These are phyloP conservation scores for Andrena haemorrhoa DNA, from an alignment of 2,888 invertebrate genomes.

Conservation along the genomic window DNA sequence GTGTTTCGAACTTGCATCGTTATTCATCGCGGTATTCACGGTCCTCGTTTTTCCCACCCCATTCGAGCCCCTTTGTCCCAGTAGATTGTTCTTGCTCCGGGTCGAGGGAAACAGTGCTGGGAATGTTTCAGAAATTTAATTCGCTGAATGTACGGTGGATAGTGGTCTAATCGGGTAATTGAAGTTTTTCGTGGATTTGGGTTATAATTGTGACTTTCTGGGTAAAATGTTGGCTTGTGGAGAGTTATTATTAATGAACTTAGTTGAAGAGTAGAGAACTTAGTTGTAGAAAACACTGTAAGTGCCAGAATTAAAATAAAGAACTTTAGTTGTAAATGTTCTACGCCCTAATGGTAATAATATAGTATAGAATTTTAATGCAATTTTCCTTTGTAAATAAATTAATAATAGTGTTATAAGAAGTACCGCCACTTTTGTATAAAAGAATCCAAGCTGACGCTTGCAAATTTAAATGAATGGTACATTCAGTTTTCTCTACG, in stretches of 20 bases:
- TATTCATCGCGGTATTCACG: conserved; percentile 32
- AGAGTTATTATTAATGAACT: background rate
- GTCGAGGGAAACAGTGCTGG: background rate
- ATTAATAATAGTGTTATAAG: no score
- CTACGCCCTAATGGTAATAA: no score
- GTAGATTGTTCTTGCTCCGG: conserved; percentile 6
- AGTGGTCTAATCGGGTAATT: background rate
- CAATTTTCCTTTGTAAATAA: no score
- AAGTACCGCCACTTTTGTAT: no score
- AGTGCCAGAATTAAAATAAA: no score
- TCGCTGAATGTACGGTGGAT: background rate
- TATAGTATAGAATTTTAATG: no score
- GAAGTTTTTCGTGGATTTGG: conserved; percentile 9
- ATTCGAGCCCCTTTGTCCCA: background rate
- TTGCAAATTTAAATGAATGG: no score
- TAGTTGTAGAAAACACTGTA: no score
- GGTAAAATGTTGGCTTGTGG: background rate
- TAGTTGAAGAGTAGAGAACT: no score
- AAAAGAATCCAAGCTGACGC: no score
- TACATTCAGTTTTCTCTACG: no score
- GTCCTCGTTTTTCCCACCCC: background rate
- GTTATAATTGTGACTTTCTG: background rate
- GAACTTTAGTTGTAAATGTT: no score
- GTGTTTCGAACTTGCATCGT: conserved; percentile 48
- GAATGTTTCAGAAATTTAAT: background rate